Evolutionary conservation across 2,888 invertebrate species (phyloP).

Genomic region (Drosophila setosimentum): DNA sequence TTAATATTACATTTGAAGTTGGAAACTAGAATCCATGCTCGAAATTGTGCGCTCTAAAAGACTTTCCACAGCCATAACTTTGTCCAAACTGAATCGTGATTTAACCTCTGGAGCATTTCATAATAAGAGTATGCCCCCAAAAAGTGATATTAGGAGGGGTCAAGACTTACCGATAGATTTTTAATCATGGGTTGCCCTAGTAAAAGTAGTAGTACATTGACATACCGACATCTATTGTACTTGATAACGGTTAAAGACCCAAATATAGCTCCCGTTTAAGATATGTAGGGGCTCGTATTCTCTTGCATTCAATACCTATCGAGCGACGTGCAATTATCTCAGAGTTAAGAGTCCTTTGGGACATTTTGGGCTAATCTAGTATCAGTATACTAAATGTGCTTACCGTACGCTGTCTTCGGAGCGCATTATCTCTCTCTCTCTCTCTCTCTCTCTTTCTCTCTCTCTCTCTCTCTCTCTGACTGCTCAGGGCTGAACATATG

Average conservation of each 20-base stretch:
- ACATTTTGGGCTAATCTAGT: conserved; percentile 45
- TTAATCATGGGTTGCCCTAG: not conserved
- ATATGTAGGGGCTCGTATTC: not conserved
- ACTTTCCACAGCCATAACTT: too few species aligned
- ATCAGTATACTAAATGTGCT: conserved; percentile 49
- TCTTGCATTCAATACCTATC: conserved; percentile 28
- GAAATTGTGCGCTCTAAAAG: too few species aligned
- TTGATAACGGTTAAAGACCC: not conserved
- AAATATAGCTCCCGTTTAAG: not conserved
- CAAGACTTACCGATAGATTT: not conserved
- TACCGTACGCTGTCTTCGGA: conserved; percentile 40
- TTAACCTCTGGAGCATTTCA: too few species aligned
- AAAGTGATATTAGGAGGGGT: not conserved
- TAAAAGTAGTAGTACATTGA: not conserved
- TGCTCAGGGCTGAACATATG: conserved; percentile 31
- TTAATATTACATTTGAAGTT: not conserved
- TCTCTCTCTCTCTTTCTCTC: not conserved
- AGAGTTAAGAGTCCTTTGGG: conserved; percentile 49
- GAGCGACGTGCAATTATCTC: conserved; percentile 12
- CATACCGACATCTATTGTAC: not conserved
- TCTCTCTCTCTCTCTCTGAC: not conserved
- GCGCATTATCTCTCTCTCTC: conserved; percentile 24
- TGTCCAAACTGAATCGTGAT: too few species aligned
- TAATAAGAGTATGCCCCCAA: not conserved
- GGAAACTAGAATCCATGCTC: not conserved